A percentile compares a stretch with the other conserved stretches of the same genome.
Conservation (phyloP, 2,797 vertebrate genomes). For the Anniella stebbinsi region DNA sequence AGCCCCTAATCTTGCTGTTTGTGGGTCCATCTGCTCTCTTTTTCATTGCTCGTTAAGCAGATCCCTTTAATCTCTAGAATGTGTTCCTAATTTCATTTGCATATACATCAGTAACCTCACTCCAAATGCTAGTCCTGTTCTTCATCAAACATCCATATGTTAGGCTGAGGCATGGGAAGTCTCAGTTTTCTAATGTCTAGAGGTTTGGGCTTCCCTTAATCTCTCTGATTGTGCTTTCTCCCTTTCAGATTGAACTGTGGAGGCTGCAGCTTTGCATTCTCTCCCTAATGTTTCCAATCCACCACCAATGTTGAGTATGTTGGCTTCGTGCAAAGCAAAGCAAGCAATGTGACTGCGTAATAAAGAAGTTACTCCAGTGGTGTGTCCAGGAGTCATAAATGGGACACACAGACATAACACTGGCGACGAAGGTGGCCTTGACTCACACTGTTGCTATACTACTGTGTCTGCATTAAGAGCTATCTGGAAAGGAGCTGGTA, state of each 20-base stretch:
- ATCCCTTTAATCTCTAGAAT: constrained; percentile 79
- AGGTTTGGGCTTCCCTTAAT: constrained; percentile 63
- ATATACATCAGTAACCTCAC: constrained; percentile 67
- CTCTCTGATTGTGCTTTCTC: constrained; percentile 65
- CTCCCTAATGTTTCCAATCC: constrained; percentile 27
- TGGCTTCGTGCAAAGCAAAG: too few species aligned
- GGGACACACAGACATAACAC: too few species aligned
- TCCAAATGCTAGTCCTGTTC: constrained; percentile 66
- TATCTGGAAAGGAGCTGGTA: too few species aligned
- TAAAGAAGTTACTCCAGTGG: too few species aligned
- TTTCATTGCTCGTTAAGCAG: constrained; percentile 58
- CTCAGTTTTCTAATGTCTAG: constrained; percentile 66
- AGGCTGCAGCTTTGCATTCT: constrained; percentile 25
- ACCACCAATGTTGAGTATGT: constrained; percentile 2
- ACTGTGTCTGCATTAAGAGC: background rate
- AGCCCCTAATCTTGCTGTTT: constrained; percentile 62
- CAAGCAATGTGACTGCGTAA: too few species aligned
- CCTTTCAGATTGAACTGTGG: constrained; percentile 22
- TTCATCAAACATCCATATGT: constrained; percentile 71
- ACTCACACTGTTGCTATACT: background rate
- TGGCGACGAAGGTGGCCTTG: background rate
- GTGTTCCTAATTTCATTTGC: constrained; percentile 77
- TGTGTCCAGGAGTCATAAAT: too few species aligned
- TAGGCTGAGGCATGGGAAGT: constrained; percentile 67
- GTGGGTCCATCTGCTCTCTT: constrained; percentile 69